Evolutionary conservation across 2,888 invertebrate genomes (phyloP), one percentile per base, ranked within the genome.

Genomic region (Conchocele bisecta): DNA sequence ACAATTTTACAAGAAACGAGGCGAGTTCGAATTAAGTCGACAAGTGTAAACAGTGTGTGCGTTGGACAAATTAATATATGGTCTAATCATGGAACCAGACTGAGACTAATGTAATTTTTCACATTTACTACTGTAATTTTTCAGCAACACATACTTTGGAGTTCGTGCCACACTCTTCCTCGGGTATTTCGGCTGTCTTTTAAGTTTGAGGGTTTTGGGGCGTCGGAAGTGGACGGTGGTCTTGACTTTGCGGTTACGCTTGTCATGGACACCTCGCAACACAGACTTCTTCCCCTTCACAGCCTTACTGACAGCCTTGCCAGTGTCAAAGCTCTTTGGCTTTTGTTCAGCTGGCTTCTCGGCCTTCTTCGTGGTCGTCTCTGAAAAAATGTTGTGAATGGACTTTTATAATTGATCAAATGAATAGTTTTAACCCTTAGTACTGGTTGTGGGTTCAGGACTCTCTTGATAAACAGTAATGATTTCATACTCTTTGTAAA

Each of bases 201-300:
- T 95, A 71, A 97, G 94, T 89, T 95, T 95, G 92, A 98, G 94
- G 46, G 99, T 99, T 89, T 95, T 96, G 15, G 99, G 99, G 78
- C 97, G 94, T 88, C 95, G 95, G 94, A 99, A 99, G 90, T 97
- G 97, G 81, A 98, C 98, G 5, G 96, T 95, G 44, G 97, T 98
- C 90, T 99, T 95, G 86, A 99, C 95, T 93, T 98, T 97, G 81
- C 97, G 94, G 13, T 94, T 94, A 64, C 96, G 93, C 66, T 96
- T 96, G 87, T 96, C 97, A 93, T 96, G 95, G 86, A 95, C 94
- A 79, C 98, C 98, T 92, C 97, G 97, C 81, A 97, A 93, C 68
- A 98, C 95, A 95, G 97, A 84, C 81, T 90, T 91, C 83, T 91
- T 96, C 20, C 95, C 94, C 91, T 95, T 96, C 81, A 96, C 94